phyloP scores from a whole-genome alignment of 2,797 vertebrate species.

The Sylvia borin region DNA sequence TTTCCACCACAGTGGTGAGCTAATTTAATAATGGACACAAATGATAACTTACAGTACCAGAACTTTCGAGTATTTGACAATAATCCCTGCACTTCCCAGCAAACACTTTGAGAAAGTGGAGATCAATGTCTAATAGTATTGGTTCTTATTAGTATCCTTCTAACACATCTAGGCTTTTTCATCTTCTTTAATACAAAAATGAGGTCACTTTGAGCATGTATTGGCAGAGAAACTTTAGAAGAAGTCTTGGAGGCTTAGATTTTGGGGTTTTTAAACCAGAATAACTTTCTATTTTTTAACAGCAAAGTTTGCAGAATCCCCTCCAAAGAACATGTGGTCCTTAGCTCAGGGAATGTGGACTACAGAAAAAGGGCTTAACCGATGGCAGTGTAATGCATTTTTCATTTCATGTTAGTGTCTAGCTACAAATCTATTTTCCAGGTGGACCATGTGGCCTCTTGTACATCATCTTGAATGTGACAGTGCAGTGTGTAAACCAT shows the following conservation, averaged over 20 bases:
- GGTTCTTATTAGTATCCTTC: not conserved
- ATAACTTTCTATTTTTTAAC: not conserved
- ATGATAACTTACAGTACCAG: slow-evolving; percentile 11
- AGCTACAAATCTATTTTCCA: not conserved
- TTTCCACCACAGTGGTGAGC: slow-evolving; percentile 4
- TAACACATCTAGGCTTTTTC: not conserved
- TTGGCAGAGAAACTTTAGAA: not conserved
- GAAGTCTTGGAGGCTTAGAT: not conserved
- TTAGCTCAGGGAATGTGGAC: not conserved
- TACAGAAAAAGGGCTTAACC: not conserved
- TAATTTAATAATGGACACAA: slow-evolving; percentile 26
- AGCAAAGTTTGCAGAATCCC: not conserved
- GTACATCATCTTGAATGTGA: not conserved
- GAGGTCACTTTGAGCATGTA: not conserved
- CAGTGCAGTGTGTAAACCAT: not conserved
- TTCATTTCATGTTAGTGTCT: not conserved
- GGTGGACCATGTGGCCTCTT: not conserved
- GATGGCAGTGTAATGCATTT: not conserved
- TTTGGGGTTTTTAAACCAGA: not conserved
- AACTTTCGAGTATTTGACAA: not conserved
- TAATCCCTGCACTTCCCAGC: slow-evolving; percentile 10
- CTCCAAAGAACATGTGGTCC: not conserved
- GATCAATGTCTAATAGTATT: slow-evolving; percentile 8
- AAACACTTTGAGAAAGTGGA: not conserved
- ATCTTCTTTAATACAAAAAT: not conserved